Percentiles rank a stretch among this genome's conserved stretches.
Conservation (phyloP, 2,113 vertebrate genomes). For the Phaetusa simplex region DNA sequence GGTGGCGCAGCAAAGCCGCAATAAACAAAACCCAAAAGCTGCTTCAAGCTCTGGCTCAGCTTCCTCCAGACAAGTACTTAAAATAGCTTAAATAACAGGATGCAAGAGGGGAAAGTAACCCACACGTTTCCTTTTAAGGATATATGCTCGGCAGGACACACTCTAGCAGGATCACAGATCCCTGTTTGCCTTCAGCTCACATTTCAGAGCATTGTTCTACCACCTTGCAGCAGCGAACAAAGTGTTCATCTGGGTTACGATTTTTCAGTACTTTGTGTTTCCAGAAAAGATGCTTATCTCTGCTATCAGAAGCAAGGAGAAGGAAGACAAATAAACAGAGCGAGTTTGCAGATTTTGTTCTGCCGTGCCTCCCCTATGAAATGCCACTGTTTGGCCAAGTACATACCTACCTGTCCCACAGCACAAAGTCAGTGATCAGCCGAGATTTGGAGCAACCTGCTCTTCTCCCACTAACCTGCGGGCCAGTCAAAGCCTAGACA, state of each 20-base stretch:
- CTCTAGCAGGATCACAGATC: constrained; percentile 7
- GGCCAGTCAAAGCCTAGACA: not conserved
- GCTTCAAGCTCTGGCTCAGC: constrained; percentile 33
- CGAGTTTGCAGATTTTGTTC: not conserved
- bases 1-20: constrained; percentile 9
- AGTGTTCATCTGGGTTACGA: not conserved
- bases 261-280: not conserved
- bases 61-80: constrained; percentile 40
- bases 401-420: not conserved
- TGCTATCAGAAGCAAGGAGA: not conserved
- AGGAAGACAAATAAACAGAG: constrained; percentile 20
- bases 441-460: not conserved
- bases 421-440: not conserved
- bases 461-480: not conserved
- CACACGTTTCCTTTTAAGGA: constrained; percentile 62
- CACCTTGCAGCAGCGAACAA: not conserved
- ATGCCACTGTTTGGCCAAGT: not conserved
- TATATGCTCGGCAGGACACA: constrained; percentile 23
- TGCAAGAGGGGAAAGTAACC: constrained; percentile 54
- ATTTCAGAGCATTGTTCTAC: not conserved
- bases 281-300: constrained; percentile 39
- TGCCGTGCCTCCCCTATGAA: not conserved
- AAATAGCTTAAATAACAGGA: constrained; percentile 73
- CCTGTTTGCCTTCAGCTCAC: not conserved
- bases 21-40: not conserved